Conservation (phyloP, 2,113 vertebrate species). For the Microcebus jonahi region DNA sequence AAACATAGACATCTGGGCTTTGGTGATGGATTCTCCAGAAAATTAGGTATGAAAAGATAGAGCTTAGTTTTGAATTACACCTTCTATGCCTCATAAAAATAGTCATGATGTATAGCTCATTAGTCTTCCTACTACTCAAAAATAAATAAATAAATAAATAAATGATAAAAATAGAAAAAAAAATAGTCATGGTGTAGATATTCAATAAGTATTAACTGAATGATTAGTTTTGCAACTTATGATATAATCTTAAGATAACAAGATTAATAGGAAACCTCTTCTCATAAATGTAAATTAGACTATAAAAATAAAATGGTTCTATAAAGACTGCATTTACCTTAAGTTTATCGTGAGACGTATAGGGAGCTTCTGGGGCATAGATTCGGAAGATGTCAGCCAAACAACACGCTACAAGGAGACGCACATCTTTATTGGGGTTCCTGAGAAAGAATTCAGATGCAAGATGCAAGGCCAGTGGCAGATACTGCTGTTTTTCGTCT, state of each 20-base stretch:
- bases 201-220: slow-evolving; percentile 7
- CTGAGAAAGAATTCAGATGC: slow-evolving; percentile 99
- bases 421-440: slow-evolving; percentile 99
- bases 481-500: slow-evolving; percentile 99
- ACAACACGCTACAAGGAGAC: slow-evolving; percentile 98
- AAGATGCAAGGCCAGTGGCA: slow-evolving; percentile 97
- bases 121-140: too few relatives aligned
- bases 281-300: not conserved
- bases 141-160: too few relatives aligned
- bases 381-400: slow-evolving; percentile 99
- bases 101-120: not conserved
- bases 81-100: not conserved
- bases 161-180: not conserved
- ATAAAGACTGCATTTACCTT: slow-evolving; percentile 88
- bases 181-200: not conserved
- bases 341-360: slow-evolving; percentile 99
- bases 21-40: not conserved
- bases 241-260: not conserved
- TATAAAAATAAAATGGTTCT: slow-evolving; percentile 7
- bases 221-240: slow-evolving; percentile 1
- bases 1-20: not conserved
- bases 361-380: slow-evolving; percentile 98
- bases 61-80: not conserved
- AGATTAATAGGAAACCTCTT: slow-evolving; percentile 12
- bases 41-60: not conserved